phyloP scores from a whole-genome alignment of 2,113 vertebrate species.

The Rhea pennata region DNA sequence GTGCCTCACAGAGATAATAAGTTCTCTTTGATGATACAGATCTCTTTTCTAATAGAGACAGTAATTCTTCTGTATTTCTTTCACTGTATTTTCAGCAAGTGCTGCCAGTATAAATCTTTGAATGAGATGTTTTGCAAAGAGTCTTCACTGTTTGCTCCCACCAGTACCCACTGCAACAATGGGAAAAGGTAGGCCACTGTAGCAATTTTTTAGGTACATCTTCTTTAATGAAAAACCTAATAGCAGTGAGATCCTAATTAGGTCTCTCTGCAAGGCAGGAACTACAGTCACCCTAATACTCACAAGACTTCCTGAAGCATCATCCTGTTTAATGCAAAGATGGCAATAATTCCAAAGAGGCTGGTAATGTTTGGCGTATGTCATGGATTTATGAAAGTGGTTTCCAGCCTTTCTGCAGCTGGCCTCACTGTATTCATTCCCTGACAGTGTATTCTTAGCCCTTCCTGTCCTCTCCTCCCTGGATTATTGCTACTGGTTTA shows the following conservation, averaged over 20 bases:
- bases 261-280: background rate
- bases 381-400: background rate
- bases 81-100: background rate
- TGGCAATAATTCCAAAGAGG: background rate
- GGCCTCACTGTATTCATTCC: background rate
- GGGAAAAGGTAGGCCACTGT: background rate
- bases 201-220: background rate
- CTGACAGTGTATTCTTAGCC: background rate
- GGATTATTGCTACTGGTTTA: background rate
- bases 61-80: background rate
- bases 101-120: background rate
- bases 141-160: background rate
- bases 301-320: background rate
- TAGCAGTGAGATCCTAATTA: background rate
- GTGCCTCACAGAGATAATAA: background rate
- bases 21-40: background rate
- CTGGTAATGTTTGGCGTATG: background rate
- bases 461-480: background rate
- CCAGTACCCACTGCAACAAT: background rate
- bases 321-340: background rate
- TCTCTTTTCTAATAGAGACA: background rate
- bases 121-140: background rate
- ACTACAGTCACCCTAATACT: background rate
- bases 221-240: background rate
- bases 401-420: background rate